phyloP scores from a whole-genome alignment of 2,797 vertebrate genomes.

The Fistularia tabacaria region DNA sequence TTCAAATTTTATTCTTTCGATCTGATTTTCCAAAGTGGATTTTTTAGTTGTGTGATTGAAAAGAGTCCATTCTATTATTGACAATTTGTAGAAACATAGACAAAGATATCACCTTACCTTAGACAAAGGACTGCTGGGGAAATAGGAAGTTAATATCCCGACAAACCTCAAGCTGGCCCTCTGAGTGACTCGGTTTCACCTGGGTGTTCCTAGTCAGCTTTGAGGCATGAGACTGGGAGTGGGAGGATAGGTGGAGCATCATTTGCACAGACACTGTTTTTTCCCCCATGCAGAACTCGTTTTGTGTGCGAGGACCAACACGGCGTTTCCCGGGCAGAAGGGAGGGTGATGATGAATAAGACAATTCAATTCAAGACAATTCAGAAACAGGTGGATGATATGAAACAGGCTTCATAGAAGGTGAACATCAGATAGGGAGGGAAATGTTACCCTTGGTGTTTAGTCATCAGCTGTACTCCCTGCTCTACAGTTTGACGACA shows the following conservation, averaged over 20 bases:
- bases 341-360: too few relatives aligned
- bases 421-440: too few relatives aligned
- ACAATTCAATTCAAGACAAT: too few relatives aligned
- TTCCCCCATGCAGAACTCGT: not conserved
- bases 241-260: constrained; percentile 37
- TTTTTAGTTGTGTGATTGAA: too few relatives aligned
- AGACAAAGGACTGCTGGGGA: not conserved
- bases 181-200: constrained; percentile 16
- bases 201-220: constrained; percentile 11
- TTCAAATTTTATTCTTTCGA: too few relatives aligned
- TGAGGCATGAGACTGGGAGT: constrained; percentile 24
- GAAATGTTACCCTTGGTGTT: too few relatives aligned
- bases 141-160: constrained; percentile 5
- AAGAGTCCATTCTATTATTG: not conserved
- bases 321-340: not conserved
- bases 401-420: too few relatives aligned
- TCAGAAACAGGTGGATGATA: too few relatives aligned
- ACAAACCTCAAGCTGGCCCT: not conserved
- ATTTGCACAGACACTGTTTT: not conserved
- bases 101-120: constrained; percentile 44
- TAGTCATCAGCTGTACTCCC: too few relatives aligned
- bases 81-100: not conserved
- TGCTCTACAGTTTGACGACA: too few relatives aligned
- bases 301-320: constrained; percentile 7
- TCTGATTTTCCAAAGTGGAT: too few relatives aligned